Conservation (phyloP, 2,888 invertebrate genomes). For the Phrixothrix hirtus region DNA sequence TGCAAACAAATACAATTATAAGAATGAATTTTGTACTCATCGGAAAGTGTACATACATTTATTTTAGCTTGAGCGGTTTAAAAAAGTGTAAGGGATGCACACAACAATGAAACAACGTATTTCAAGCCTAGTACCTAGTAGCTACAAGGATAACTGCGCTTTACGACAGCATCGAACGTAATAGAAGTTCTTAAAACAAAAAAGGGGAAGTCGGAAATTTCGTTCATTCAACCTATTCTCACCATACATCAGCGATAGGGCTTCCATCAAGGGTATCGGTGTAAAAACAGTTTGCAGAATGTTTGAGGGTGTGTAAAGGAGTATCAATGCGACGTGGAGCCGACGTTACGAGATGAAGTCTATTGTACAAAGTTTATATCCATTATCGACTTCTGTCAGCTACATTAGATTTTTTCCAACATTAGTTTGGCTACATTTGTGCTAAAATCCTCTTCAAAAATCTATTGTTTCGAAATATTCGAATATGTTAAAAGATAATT, state of each 20-base stretch:
- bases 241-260: constrained; percentile 3
- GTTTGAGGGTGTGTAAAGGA: constrained; percentile 16
- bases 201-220: too few relatives aligned
- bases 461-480: constrained; percentile 5
- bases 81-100: too few relatives aligned
- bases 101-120: too few relatives aligned
- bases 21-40: too few relatives aligned
- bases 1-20: too few relatives aligned
- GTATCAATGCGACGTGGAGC: constrained; percentile 18
- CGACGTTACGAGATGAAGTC: constrained; percentile 26
- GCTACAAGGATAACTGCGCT: too few relatives aligned
- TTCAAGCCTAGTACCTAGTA: too few relatives aligned
- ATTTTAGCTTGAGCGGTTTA: too few relatives aligned
- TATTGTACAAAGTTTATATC: constrained; percentile 28
- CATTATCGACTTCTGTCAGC: constrained; percentile 28
- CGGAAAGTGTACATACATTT: too few relatives aligned
- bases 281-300: constrained; percentile 25
- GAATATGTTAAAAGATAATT: constrained; percentile 7
- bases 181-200: too few relatives aligned
- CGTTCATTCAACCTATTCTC: too few relatives aligned
- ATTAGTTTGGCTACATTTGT: constrained; percentile 15
- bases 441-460: constrained; percentile 1
- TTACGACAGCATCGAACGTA: too few relatives aligned
- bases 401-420: constrained; percentile 17
- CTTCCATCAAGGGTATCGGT: constrained; percentile 16